Percentiles rank a stretch among this genome's conserved stretches.
Conservation (phyloP, 2,888 invertebrate genomes). For the Alsophila aescularia region DNA sequence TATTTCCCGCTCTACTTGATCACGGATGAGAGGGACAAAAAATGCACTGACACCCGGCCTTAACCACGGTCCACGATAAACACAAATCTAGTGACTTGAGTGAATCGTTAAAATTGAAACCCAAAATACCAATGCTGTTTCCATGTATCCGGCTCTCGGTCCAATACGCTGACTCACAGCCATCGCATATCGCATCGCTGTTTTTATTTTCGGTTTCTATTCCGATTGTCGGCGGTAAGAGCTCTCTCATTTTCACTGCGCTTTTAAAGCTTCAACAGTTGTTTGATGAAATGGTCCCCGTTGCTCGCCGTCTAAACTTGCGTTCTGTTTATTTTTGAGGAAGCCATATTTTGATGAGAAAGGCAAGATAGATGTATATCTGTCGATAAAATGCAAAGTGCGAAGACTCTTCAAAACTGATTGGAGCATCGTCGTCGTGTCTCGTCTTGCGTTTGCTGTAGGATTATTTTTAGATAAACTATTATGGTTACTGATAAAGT, state of each 20-base stretch:
- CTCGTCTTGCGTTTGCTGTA: not conserved
- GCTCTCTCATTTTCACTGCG: constrained; percentile 48
- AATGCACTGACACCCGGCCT: too few relatives aligned
- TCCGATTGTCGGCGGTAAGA: constrained; percentile 36
- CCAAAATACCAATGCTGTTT: not conserved
- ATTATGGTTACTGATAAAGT: too few relatives aligned
- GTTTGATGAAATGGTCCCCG: constrained; percentile 37
- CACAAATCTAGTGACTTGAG: too few relatives aligned
- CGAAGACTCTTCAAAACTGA: not conserved
- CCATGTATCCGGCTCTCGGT: not conserved
- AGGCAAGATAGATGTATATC: not conserved
- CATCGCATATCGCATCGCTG: constrained; percentile 15
- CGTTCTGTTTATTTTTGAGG: constrained; percentile 14
- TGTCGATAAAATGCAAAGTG: not conserved
- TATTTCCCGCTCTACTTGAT: too few relatives aligned
- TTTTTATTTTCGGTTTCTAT: constrained; percentile 18
- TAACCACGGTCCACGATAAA: too few relatives aligned
- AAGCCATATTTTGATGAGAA: constrained; percentile 18
- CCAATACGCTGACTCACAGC: constrained; percentile 33
- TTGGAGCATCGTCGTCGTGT: not conserved
- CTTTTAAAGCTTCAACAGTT: constrained; percentile 48
- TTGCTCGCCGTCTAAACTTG: constrained; percentile 29
- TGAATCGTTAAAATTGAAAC: too few relatives aligned
- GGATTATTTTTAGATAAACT: too few relatives aligned
- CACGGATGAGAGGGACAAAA: too few relatives aligned